Evolutionary conservation across 2,888 invertebrate genomes (phyloP).

Genomic region (Drosophila nigricruria): DNA sequence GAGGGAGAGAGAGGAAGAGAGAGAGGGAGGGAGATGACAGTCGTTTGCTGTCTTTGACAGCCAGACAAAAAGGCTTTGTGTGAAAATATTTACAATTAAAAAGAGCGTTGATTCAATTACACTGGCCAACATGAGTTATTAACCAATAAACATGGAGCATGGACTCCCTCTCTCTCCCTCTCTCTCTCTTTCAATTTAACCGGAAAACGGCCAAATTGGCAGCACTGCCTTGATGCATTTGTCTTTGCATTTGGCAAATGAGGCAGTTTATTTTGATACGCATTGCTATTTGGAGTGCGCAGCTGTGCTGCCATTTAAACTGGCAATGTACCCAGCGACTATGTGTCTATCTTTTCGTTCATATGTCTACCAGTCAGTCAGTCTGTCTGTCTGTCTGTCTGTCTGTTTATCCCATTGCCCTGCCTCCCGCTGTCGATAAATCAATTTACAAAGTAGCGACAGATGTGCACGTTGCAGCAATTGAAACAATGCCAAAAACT

Average conservation of each 20-base stretch:
- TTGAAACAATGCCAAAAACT: constrained; percentile 67
- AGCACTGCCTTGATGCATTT: constrained; percentile 36
- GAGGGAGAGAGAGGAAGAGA: neutral
- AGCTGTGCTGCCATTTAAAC: constrained; percentile 50
- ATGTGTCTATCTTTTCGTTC: neutral
- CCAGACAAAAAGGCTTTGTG: constrained; percentile 10
- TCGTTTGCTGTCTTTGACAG: constrained; percentile 12
- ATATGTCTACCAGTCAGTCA: neutral
- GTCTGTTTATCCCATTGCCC: neutral
- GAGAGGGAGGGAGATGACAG: neutral
- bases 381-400: neutral
- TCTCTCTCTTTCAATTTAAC: neutral
- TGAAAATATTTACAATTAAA: constrained; percentile 10
- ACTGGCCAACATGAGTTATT: constrained; percentile 6
- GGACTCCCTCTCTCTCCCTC: too few species aligned
- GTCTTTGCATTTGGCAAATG: constrained; percentile 38
- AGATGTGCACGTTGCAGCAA: constrained; percentile 63
- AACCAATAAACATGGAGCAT: neutral
- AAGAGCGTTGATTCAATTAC: neutral
- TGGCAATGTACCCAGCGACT: constrained; percentile 11
- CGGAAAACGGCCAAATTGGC: neutral
- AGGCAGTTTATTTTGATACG: constrained; percentile 52
- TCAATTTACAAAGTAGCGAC: constrained; percentile 63
- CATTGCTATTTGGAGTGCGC: constrained; percentile 48
- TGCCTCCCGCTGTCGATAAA: constrained; percentile 42